These are phyloP conservation scores for Pituophis catenifer DNA, from an alignment of 2,113 vertebrate genomes.

Conservation along the genomic window DNA sequence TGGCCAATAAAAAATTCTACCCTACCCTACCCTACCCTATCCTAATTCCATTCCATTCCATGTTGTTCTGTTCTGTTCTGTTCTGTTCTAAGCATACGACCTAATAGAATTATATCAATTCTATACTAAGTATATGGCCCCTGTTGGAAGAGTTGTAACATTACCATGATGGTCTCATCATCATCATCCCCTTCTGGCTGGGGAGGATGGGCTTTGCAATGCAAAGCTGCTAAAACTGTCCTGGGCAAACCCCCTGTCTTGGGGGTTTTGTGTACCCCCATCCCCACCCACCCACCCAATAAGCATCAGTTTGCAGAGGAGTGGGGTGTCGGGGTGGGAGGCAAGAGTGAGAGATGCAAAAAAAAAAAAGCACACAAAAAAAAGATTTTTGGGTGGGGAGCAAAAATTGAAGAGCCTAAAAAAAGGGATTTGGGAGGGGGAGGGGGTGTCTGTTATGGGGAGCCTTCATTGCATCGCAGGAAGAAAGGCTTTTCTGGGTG, in stretches of 20 bases:
- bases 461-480: background rate
- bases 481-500: background rate
- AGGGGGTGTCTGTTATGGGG: background rate
- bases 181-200: background rate
- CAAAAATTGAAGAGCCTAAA: background rate
- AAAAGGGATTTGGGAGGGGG: background rate
- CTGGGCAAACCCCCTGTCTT: background rate
- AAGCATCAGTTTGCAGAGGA: background rate
- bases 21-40: too few relatives aligned
- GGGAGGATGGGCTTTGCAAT: background rate
- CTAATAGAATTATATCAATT: too few relatives aligned
- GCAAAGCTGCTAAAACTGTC: background rate
- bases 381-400: background rate
- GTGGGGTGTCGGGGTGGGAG: background rate
- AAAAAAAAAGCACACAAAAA: background rate
- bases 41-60: too few relatives aligned
- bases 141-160: background rate
- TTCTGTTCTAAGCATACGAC: too few relatives aligned
- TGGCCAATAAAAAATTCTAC: too few relatives aligned
- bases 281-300: background rate
- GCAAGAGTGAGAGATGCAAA: background rate
- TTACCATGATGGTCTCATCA: background rate
- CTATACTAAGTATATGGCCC: too few relatives aligned
- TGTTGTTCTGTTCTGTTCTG: too few relatives aligned
- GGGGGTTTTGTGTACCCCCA: too few relatives aligned